phyloP scores from a whole-genome alignment of 2,113 vertebrate species.

The Clinocottus analis region DNA sequence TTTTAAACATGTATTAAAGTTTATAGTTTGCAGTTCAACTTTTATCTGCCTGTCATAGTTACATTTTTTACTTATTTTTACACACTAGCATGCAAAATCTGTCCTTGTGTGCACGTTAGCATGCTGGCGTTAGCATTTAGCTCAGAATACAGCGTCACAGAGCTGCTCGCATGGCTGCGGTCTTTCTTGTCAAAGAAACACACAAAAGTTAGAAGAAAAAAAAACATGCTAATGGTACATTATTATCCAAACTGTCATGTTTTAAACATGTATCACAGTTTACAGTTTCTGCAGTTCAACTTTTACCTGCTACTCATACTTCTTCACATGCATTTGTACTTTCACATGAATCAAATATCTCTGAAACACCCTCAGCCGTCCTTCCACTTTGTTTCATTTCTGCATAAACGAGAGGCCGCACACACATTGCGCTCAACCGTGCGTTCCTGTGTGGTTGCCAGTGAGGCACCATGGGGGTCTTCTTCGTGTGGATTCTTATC shows the following conservation, averaged over 20 bases:
- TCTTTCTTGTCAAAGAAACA: not conserved
- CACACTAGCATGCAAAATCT: not conserved
- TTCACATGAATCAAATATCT: not conserved
- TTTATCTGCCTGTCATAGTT: no score
- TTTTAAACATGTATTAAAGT: no score
- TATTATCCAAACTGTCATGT: not conserved
- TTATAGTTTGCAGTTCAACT: no score
- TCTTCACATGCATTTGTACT: not conserved
- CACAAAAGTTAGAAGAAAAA: no score
- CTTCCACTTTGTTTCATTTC: constrained; percentile 60
- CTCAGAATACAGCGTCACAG: not conserved
- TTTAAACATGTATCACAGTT: not conserved
- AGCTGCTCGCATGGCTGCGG: not conserved
- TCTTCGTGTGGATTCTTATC: constrained; percentile 42
- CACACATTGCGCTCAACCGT: constrained; percentile 4
- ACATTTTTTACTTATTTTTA: no score
- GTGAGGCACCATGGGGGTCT: constrained; percentile 47
- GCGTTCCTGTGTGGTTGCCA: constrained; percentile 12
- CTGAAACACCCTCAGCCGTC: not conserved
- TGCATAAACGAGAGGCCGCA: constrained; percentile 39
- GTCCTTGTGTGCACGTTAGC: not conserved
- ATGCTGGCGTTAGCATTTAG: not conserved
- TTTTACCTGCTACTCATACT: not conserved
- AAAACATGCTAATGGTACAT: not conserved
- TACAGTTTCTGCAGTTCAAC: not conserved